Evolutionary conservation across 2,113 vertebrate genomes (phyloP), one percentile per base, ranked within the genome.

Genomic region (Micronycteris hirsuta): DNA sequence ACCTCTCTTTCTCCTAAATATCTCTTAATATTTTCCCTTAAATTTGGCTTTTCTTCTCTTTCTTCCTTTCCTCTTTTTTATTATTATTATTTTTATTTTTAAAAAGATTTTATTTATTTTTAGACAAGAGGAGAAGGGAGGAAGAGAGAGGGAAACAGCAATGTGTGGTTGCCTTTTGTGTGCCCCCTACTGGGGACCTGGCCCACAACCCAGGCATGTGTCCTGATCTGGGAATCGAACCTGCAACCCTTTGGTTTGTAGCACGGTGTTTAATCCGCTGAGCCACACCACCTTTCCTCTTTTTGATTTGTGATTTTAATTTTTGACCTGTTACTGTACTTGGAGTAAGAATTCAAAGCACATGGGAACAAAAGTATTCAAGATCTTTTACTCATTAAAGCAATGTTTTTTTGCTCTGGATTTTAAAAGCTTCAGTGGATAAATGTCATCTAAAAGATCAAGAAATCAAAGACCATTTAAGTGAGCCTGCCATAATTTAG

Each of bases 301-400:
- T 97, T 89, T 88, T 31, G 90, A 86, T 83, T 22, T 10, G 31
- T 85, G 54, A 81, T 90, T 76, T 65, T 93, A 94, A 95, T 43
- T 96, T 97, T 97, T 92, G 95, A 90, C 12, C 38, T 63, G 45
- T 49, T 92, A 76, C 89, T 81, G 19, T 7, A 68, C 43, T 47
- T 95, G 41, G 56, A 86, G 5, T 92, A 88, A 92, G 71, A 88
- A 95, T 96, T 84, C 85, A 88, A 94, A 92, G 77, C 77, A 87
- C 81, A 78, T 65, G 65, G 91, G 70, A 93, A 91, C 20, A 97
- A 95, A 94, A 80, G 20, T 89, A 68, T 78, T 91, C 43, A 78
- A 36, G 80, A 88, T 93, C 82, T 97, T 97, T 93, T 94, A 95
- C 92, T 96, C 65, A 91, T 94, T 96, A 96, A 82, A 92, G 33